Conservation (phyloP, 2,113 vertebrate genomes). For the Trinectes maculatus region DNA sequence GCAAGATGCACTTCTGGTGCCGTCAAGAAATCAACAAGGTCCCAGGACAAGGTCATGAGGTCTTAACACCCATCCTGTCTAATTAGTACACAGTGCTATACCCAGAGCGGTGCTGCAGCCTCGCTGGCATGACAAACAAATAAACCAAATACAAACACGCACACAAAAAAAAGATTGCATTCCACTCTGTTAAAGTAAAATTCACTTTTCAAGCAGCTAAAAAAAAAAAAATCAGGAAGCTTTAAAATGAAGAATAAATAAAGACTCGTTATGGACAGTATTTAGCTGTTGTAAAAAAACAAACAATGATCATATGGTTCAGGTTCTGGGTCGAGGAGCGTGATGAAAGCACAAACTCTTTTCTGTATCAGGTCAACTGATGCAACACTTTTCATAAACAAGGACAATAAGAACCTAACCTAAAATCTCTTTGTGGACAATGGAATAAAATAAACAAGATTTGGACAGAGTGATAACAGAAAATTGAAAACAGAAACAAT, state of each 20-base stretch:
- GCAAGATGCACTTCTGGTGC: conserved; percentile 26
- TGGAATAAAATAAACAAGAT: conserved; percentile 29
- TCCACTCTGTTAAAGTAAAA: conserved; percentile 57
- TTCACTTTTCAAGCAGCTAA: conserved; percentile 33
- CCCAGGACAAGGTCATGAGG: neutral
- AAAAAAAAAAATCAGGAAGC: conserved; percentile 60
- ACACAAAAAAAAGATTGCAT: conserved; percentile 38
- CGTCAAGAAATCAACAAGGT: conserved; percentile 20
- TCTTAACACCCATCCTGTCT: conserved; percentile 10
- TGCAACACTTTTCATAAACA: conserved; percentile 70
- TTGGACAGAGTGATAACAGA: conserved; percentile 28
- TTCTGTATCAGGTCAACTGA: conserved; percentile 83
- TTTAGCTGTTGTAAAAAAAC: conserved; percentile 47
- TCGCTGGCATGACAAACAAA: conserved; percentile 56
- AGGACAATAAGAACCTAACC: conserved; percentile 53
- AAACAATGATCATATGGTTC: conserved; percentile 10
- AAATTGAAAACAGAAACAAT: neutral
- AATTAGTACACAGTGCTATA: conserved; percentile 28
- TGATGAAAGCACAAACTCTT: conserved; percentile 34
- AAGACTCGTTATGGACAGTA: conserved; percentile 14
- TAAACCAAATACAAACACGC: neutral
- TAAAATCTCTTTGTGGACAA: conserved; percentile 53
- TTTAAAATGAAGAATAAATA: conserved; percentile 45
- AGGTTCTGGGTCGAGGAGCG: conserved; percentile 47
- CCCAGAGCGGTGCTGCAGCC: conserved; percentile 40